These are phyloP conservation scores for Nothocercus julius DNA, from an alignment of 2,113 vertebrate species.

Conservation along the genomic window DNA sequence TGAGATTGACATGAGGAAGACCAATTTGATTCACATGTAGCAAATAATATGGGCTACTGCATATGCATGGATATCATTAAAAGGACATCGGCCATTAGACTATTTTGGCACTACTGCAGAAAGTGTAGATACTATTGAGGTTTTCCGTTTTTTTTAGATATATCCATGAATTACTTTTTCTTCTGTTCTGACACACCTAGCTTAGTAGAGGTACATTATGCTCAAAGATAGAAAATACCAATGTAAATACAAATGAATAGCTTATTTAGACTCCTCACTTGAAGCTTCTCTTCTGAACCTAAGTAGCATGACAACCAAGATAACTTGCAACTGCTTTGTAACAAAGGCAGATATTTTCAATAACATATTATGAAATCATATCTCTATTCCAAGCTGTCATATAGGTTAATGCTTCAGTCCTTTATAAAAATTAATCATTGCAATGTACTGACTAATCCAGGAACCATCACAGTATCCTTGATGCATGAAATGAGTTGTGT, in stretches of 20 bases:
- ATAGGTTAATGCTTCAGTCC: background rate
- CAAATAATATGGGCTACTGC: background rate
- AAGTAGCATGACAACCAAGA: background rate
- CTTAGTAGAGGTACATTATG: background rate
- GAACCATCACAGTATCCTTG: background rate
- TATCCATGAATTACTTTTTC: background rate
- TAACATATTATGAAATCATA: background rate
- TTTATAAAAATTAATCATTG: background rate
- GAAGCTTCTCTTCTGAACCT: background rate
- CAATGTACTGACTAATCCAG: background rate
- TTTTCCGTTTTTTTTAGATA: background rate
- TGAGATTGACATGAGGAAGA: background rate
- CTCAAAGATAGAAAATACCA: background rate
- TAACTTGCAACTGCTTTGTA: background rate
- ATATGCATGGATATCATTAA: background rate
- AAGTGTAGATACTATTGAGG: background rate
- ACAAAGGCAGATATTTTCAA: background rate
- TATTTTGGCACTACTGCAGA: background rate
- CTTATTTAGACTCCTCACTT: background rate
- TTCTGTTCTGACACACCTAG: background rate
- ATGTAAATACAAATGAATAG: background rate
- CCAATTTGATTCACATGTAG: background rate
- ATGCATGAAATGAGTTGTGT: slow-evolving; percentile 31
- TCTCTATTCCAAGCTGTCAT: background rate
- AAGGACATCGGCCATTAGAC: background rate